Evolutionary conservation across 2,888 invertebrate genomes (phyloP).

Genomic region (Apodemia duryi): DNA sequence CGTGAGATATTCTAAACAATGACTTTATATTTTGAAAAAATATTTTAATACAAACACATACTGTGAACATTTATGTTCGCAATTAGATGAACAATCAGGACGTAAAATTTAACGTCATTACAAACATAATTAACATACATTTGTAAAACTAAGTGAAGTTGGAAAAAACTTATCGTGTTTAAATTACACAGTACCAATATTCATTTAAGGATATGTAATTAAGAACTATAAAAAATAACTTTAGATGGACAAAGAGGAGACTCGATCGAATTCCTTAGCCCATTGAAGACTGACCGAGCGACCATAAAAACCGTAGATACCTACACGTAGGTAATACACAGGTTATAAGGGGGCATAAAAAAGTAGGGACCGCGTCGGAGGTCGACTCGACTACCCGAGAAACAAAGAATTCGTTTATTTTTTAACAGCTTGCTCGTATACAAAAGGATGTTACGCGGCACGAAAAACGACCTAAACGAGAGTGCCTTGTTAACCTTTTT

Average conservation of each 20-base stretch:
- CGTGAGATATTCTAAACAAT: conserved; percentile 33
- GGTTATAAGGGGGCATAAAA: conserved; percentile 78
- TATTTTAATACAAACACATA: neutral
- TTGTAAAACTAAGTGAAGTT: conserved; percentile 7
- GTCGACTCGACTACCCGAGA: conserved; percentile 78
- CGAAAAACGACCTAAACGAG: conserved; percentile 75
- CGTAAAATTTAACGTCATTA: conserved; percentile 17
- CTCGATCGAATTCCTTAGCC: conserved; percentile 78
- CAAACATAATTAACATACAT: conserved; percentile 18
- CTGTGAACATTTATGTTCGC: neutral
- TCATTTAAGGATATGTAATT: conserved; percentile 41
- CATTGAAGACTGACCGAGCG: conserved; percentile 77
- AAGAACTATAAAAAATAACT: conserved; percentile 39
- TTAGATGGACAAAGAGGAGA: conserved; percentile 60
- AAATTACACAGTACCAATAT: conserved; percentile 33
- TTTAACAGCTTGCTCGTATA: conserved; percentile 78
- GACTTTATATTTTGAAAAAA: conserved; percentile 8
- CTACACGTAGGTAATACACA: conserved; percentile 79
- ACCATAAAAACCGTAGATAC: conserved; percentile 77
- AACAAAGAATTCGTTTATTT: conserved; percentile 79
- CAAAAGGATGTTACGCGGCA: conserved; percentile 74
- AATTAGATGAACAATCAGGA: conserved; percentile 20
- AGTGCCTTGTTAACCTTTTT: conserved; percentile 77
- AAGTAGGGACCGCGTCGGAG: conserved; percentile 76
- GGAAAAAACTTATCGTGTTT: conserved; percentile 23